Conservation (phyloP, 1,140 invertebrate genomes). For the Drosophila eugracilis region DNA sequence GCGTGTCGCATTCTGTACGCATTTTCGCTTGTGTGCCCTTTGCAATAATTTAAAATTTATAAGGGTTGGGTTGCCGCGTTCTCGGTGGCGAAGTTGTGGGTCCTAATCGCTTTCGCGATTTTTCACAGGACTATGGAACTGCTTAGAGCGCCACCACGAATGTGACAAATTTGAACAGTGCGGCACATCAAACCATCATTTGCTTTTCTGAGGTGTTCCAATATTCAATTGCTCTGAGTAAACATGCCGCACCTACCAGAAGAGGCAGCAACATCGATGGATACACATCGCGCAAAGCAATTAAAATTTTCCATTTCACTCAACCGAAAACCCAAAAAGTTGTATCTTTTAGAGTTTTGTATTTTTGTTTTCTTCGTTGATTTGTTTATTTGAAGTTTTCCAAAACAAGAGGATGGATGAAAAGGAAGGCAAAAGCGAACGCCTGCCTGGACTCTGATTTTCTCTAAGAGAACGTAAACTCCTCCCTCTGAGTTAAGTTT, state of each 20-base stretch:
- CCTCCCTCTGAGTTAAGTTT: conserved; percentile 76
- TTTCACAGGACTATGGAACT: neutral
- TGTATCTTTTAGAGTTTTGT: conserved; percentile 50
- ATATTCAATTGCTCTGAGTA: neutral
- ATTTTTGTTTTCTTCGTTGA: conserved; percentile 59
- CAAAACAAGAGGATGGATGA: conserved; percentile 28
- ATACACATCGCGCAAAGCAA: conserved; percentile 52
- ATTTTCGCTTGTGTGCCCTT: conserved; percentile 71
- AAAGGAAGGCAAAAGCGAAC: conserved; percentile 13
- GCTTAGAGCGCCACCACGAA: neutral
- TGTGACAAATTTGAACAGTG: too few relatives aligned
- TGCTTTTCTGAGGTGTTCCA: neutral
- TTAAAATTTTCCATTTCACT: conserved; percentile 84
- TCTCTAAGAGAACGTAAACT: neutral
- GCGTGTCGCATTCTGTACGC: conserved; percentile 49
- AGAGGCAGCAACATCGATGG: neutral
- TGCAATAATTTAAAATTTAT: conserved; percentile 61
- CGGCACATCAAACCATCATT: too few relatives aligned
- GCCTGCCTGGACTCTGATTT: conserved; percentile 41
- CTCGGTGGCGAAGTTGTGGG: neutral
- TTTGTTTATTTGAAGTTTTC: conserved; percentile 79
- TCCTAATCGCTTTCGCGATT: neutral
- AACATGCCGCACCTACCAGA: neutral
- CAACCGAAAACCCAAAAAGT: conserved; percentile 76
- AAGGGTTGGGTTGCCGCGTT: conserved; percentile 7